Percentiles rank a stretch among this genome's conserved stretches.
These are phyloP conservation scores for Pocota personata DNA, from an alignment of 2,888 invertebrate genomes.

Conservation along the genomic window DNA sequence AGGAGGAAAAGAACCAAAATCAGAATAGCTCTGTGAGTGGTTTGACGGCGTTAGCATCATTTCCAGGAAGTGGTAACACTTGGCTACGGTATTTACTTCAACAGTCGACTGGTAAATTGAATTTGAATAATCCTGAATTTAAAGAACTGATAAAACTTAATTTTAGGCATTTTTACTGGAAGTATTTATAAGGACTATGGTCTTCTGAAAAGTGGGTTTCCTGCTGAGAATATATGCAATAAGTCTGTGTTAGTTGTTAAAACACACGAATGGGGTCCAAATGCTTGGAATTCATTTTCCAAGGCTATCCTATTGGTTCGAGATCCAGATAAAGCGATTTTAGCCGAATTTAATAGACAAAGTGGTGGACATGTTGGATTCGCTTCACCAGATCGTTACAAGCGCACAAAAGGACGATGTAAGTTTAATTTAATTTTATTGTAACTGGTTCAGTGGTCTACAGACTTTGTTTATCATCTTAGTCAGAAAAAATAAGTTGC, in stretches of 20 bases:
- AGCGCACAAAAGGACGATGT: conserved; percentile 86
- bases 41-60: conserved; percentile 87
- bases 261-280: conserved; percentile 89
- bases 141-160: neutral
- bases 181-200: conserved; percentile 93
- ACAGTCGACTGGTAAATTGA: conserved; percentile 88
- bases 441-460: neutral
- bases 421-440: conserved; percentile 76
- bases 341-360: conserved; percentile 91
- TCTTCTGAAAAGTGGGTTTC: conserved; percentile 90
- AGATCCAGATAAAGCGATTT: conserved; percentile 87
- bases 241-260: conserved; percentile 91
- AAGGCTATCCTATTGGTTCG: conserved; percentile 89
- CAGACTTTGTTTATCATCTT: too few species aligned
- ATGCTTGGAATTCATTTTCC: conserved; percentile 85
- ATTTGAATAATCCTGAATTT: neutral
- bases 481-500: too few species aligned
- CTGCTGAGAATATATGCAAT: conserved; percentile 90
- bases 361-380: conserved; percentile 92
- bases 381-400: conserved; percentile 87
- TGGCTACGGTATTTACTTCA: conserved; percentile 92
- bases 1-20: conserved; percentile 32
- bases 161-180: conserved; percentile 88
- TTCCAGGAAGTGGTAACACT: conserved; percentile 93
- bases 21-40: conserved; percentile 62